phyloP scores from a whole-genome alignment of 2,797 vertebrate genomes.

The Triplophysa yarkandensis region DNA sequence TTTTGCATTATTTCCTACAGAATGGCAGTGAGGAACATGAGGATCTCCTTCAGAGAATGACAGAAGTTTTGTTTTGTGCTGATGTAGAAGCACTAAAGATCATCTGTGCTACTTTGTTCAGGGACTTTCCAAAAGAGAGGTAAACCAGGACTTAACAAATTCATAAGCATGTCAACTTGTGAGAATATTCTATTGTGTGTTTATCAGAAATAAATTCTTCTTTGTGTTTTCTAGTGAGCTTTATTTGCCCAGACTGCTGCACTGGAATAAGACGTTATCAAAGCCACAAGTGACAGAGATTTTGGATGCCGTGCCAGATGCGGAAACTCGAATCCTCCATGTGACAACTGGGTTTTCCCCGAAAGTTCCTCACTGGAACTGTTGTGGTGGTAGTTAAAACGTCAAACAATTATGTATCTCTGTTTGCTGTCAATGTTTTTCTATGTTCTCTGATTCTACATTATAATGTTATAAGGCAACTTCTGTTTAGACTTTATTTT shows the following conservation, averaged over 20 bases:
- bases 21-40: slow-evolving; percentile 51
- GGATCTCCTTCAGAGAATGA: slow-evolving; percentile 48
- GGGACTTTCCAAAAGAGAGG: slow-evolving; percentile 37
- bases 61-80: slow-evolving; percentile 53
- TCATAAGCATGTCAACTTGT: background rate
- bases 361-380: too few species aligned
- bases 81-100: slow-evolving; percentile 43
- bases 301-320: too few species aligned
- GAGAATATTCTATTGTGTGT: too few species aligned
- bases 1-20: slow-evolving; percentile 55
- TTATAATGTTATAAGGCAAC: too few species aligned
- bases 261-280: slow-evolving; percentile 62
- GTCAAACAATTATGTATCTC: too few species aligned
- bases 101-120: background rate
- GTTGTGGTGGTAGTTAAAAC: too few species aligned
- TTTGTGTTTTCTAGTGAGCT: slow-evolving; percentile 47
- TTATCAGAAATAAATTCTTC: background rate
- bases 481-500: too few species aligned
- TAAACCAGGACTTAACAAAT: slow-evolving; percentile 39
- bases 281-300: slow-evolving; percentile 41
- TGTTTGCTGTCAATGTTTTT: too few species aligned
- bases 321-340: too few species aligned
- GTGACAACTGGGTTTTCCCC: too few species aligned
- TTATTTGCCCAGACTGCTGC: slow-evolving; percentile 58
- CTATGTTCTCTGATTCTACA: too few species aligned